phyloP scores from a whole-genome alignment of 2,888 invertebrate genomes.

The Octonoba sinensis region DNA sequence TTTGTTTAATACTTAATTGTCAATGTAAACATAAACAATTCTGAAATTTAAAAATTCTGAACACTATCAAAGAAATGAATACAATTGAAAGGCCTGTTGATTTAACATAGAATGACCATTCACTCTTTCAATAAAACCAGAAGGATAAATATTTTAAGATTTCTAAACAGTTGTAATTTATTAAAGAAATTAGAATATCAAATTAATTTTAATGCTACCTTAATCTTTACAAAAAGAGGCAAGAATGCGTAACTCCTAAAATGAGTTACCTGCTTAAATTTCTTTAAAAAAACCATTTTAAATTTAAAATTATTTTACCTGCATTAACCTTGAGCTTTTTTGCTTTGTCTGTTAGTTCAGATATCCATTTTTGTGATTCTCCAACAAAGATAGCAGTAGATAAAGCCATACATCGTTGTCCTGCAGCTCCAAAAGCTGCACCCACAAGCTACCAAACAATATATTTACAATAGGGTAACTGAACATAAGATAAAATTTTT shows the following conservation, averaged over 20 bases:
- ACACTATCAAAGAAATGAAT: no score
- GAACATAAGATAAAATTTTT: no score
- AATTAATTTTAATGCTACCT: not conserved
- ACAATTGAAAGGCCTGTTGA: no score
- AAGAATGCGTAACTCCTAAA: no score
- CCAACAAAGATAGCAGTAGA: constrained; percentile 94
- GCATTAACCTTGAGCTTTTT: constrained; percentile 91
- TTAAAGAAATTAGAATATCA: not conserved
- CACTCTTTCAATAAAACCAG: no score
- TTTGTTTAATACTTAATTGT: not conserved
- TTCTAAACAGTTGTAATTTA: no score
- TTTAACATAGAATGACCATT: no score
- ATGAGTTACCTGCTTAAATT: no score
- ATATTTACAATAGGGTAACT: not conserved
- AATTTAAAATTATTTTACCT: constrained; percentile 70
- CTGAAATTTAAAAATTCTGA: constrained; percentile 1
- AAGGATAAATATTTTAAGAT: no score
- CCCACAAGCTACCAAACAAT: constrained; percentile 75
- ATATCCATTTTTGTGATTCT: constrained; percentile 92
- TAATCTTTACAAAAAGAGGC: not conserved
- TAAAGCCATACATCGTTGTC: constrained; percentile 99
- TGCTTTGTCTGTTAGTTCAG: constrained; percentile 87
- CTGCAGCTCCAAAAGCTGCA: constrained; percentile 98
- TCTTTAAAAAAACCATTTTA: no score
- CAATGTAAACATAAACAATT: constrained; percentile 8